Conservation (phyloP, 2,113 vertebrate species). For the Australoheros scitulus region DNA sequence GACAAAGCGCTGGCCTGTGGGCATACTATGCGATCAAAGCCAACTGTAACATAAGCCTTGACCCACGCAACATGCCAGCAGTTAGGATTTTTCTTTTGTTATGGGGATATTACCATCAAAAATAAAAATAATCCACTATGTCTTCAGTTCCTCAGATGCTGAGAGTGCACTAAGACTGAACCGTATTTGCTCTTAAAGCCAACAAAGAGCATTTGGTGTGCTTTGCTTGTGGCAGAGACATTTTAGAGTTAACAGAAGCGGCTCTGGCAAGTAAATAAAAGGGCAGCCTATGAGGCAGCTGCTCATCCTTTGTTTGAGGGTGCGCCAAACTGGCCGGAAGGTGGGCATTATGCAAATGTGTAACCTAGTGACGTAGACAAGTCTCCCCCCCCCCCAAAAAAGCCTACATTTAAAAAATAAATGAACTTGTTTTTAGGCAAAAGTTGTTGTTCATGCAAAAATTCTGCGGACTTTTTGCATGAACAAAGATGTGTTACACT, state of each 20-base stretch:
- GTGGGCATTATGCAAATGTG: slow-evolving; percentile 6
- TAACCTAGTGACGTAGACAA: neutral
- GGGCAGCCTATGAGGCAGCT: neutral
- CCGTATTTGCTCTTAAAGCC: slow-evolving; percentile 2
- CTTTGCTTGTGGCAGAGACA: neutral
- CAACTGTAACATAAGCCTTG: neutral
- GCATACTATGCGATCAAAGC: neutral
- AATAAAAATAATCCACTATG: neutral
- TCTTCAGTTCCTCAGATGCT: neutral
- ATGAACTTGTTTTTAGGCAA: too few species aligned
- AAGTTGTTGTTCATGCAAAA: too few species aligned
- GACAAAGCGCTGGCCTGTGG: slow-evolving; percentile 1
- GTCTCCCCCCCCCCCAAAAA: neutral
- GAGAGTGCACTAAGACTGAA: neutral
- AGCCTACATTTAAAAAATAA: neutral
- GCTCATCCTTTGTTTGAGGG: slow-evolving; percentile 1
- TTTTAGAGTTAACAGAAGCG: slow-evolving; percentile 6
- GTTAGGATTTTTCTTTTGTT: neutral
- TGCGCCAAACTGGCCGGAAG: slow-evolving; percentile 2
- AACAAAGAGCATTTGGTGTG: slow-evolving; percentile 2
- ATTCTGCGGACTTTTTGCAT: neutral
- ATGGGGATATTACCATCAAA: neutral
- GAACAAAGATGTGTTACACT: neutral
- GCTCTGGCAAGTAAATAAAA: slow-evolving; percentile 10
- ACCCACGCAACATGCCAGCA: neutral